phyloP scores from a whole-genome alignment of 1,140 invertebrate species.

The Pseudomyrmex sp. region DNA sequence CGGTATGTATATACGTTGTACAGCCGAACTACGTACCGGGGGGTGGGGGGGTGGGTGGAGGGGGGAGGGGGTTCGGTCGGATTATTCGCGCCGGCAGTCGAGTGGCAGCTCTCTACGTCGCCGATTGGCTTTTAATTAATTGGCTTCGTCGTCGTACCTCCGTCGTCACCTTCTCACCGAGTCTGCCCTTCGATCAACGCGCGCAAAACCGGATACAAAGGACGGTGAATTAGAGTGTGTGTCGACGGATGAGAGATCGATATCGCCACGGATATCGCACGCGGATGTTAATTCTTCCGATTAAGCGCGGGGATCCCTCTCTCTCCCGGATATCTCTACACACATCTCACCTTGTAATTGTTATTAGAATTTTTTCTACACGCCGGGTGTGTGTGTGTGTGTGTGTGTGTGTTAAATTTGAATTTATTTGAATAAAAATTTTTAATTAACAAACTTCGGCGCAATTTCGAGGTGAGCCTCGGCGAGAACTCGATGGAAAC shows the following conservation, averaged over 20 bases:
- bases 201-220: neutral
- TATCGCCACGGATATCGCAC: neutral
- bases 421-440: too few species aligned
- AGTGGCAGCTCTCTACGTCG: constrained; percentile 38
- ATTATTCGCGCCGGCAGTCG: constrained; percentile 43
- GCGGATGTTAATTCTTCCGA: constrained; percentile 13
- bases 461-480: too few species aligned
- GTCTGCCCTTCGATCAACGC: neutral
- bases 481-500: too few species aligned
- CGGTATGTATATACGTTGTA: neutral
- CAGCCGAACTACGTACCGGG: constrained; percentile 10
- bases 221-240: neutral
- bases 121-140: constrained; percentile 76
- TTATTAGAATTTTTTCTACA: too few species aligned
- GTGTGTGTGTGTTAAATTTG: too few species aligned
- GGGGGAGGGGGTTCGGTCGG: neutral
- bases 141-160: constrained; percentile 38
- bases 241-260: constrained; percentile 23
- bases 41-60: too few species aligned
- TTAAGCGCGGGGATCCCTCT: constrained; percentile 22
- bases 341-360: neutral
- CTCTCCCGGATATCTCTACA: neutral
- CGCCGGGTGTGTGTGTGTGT: too few species aligned
- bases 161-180: constrained; percentile 12
- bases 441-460: too few species aligned